These are phyloP conservation scores for Circaetus gallicus DNA, from an alignment of 2,113 vertebrate genomes.

Conservation along the genomic window DNA sequence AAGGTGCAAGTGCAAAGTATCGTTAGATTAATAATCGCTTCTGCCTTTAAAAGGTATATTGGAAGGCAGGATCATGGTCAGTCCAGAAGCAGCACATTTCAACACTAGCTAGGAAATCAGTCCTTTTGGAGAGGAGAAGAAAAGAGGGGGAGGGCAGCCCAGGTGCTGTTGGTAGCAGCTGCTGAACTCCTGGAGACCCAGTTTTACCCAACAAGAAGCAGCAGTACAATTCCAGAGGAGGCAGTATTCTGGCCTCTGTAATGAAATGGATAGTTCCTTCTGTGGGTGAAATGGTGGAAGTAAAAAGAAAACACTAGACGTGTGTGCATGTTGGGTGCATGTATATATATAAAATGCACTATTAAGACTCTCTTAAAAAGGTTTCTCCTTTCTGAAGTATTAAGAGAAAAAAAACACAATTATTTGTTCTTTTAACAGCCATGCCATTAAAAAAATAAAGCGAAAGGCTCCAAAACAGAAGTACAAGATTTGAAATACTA, in stretches of 20 bases:
- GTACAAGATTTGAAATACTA: background rate
- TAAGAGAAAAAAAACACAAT: background rate
- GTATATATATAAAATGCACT: background rate
- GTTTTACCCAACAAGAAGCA: background rate
- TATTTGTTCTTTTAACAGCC: background rate
- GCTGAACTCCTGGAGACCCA: background rate
- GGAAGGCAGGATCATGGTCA: background rate
- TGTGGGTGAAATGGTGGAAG: background rate
- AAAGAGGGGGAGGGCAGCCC: background rate
- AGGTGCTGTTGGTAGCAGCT: background rate
- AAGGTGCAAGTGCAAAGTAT: background rate
- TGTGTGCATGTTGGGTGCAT: background rate
- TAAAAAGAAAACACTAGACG: background rate
- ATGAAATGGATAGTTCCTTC: background rate
- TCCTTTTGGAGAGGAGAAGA: background rate
- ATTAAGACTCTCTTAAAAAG: background rate
- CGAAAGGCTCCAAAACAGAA: background rate
- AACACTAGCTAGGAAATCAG: background rate
- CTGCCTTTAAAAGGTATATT: background rate
- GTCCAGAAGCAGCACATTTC: background rate
- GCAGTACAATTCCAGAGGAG: background rate
- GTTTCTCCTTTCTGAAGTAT: background rate
- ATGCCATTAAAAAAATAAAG: background rate
- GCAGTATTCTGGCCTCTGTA: background rate
- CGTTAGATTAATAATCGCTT: background rate